These are phyloP conservation scores for Drosophila pseudoananassae DNA, from an alignment of 1,140 invertebrate species.

Conservation along the genomic window DNA sequence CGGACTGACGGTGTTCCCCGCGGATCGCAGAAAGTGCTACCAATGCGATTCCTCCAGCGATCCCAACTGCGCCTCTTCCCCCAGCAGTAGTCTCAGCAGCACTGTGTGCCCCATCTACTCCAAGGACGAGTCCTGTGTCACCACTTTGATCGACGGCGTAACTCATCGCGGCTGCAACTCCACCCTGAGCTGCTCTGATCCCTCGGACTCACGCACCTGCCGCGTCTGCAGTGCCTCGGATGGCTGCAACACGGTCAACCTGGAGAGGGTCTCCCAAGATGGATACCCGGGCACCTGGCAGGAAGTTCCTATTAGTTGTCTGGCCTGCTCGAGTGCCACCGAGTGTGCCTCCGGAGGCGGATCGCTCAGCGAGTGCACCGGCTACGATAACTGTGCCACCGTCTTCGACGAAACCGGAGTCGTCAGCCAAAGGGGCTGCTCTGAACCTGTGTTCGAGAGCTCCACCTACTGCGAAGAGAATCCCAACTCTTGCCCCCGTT, in stretches of 20 bases:
- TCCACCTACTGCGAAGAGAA: slow-evolving; percentile 53
- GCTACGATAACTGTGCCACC: slow-evolving; percentile 67
- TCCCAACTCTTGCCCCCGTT: slow-evolving; percentile 58
- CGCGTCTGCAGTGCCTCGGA: slow-evolving; percentile 50
- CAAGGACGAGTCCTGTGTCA: slow-evolving; percentile 61
- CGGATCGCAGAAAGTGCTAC: slow-evolving; percentile 52
- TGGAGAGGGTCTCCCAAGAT: slow-evolving; percentile 43
- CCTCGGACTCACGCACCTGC: slow-evolving; percentile 53
- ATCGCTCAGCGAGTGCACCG: slow-evolving; percentile 28
- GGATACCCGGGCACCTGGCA: slow-evolving; percentile 74
- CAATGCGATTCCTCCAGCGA: slow-evolving; percentile 60
- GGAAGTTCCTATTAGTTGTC: slow-evolving; percentile 57
- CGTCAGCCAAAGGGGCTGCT: slow-evolving; percentile 66
- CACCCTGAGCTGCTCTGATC: slow-evolving; percentile 55
- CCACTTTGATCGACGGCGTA: slow-evolving; percentile 48
- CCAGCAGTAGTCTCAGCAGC: slow-evolving; percentile 51
- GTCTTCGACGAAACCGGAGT: slow-evolving; percentile 55
- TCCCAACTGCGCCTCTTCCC: slow-evolving; percentile 40
- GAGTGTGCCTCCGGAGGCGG: slow-evolving; percentile 39
- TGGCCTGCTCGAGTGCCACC: slow-evolving; percentile 32
- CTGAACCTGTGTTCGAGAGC: slow-evolving; percentile 21
- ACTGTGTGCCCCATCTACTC: slow-evolving; percentile 64
- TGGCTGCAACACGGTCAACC: slow-evolving; percentile 68
- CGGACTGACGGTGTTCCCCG: slow-evolving; percentile 58
- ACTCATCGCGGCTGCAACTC: slow-evolving; percentile 71